phyloP scores from a whole-genome alignment of 2,113 vertebrate species.

The Pangasianodon gigas region DNA sequence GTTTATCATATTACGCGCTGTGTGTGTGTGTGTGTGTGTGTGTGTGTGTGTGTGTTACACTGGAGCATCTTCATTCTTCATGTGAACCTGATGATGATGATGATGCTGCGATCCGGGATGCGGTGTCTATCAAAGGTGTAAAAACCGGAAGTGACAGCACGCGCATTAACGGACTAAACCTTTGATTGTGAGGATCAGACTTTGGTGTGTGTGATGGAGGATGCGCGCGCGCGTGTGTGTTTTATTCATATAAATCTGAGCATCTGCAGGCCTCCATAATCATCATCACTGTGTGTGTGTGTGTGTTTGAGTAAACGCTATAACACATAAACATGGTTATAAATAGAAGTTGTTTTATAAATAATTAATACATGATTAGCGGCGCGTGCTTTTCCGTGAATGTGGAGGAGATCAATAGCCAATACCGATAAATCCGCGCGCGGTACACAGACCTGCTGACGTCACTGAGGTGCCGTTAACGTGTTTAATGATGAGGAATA shows the following conservation, averaged over 20 bases:
- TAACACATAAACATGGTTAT: background rate
- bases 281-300: background rate
- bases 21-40: background rate
- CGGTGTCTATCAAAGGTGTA: background rate
- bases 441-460: background rate
- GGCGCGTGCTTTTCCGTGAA: background rate
- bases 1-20: background rate
- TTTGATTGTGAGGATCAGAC: background rate
- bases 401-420: background rate
- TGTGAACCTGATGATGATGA: background rate
- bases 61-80: background rate
- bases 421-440: background rate
- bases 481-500: background rate
- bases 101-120: background rate
- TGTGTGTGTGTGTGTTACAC: background rate
- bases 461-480: background rate
- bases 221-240: background rate
- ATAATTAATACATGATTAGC: background rate
- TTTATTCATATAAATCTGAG: background rate
- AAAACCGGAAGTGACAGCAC: constrained; percentile 3
- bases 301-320: too few relatives aligned
- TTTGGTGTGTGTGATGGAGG: background rate
- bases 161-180: background rate
- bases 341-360: background rate
- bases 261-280: background rate